A percentile compares a stretch with the other conserved stretches of the same genome.
These are phyloP conservation scores for Paracentrotus lividus DNA, from an alignment of 53 echinoderm and acorn worm species.

Conservation along the genomic window DNA sequence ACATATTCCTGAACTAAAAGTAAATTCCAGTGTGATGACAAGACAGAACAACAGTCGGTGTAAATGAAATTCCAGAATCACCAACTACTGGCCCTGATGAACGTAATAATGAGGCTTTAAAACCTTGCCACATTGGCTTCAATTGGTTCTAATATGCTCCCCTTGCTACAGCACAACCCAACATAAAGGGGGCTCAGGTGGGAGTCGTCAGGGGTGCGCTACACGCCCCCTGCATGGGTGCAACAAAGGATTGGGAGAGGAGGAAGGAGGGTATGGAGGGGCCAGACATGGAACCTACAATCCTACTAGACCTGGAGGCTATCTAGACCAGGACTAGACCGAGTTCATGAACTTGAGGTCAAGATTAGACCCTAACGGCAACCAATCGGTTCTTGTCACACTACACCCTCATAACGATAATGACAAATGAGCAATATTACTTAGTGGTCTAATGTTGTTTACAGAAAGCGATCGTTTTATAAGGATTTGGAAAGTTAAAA, in stretches of 20 bases:
- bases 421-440: background rate
- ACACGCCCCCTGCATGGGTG: conserved; percentile 20
- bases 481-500: background rate
- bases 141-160: background rate
- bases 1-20: background rate
- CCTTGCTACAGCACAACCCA: background rate
- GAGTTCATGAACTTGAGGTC: conserved; percentile 57
- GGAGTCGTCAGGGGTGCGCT: conserved; percentile 28
- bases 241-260: conserved; percentile 4
- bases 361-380: background rate
- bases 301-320: conserved; percentile 21
- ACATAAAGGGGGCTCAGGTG: conserved; percentile 36
- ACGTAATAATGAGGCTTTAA: conserved; percentile 10
- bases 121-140: background rate
- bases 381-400: background rate
- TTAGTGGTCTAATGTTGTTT: background rate
- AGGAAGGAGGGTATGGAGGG: background rate
- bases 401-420: background rate
- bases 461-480: background rate
- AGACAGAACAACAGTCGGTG: background rate
- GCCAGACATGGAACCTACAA: conserved; percentile 7
- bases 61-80: conserved; percentile 9
- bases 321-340: background rate
- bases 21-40: background rate
- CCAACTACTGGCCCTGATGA: background rate